These are phyloP conservation scores for Synergus gifuensis DNA, from an alignment of 2,888 invertebrate species.

Conservation along the genomic window DNA sequence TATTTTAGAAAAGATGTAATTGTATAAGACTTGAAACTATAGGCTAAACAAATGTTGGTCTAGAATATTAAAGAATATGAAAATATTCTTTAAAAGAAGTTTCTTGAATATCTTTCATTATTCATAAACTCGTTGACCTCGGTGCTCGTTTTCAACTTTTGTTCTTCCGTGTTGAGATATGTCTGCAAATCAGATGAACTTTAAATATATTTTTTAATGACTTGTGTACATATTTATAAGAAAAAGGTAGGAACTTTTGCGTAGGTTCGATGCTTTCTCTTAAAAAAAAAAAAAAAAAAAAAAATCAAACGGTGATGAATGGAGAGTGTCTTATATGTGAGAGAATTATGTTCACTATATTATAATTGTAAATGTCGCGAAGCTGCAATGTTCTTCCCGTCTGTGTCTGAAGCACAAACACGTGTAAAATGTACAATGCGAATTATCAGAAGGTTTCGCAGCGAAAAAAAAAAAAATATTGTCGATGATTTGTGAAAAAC, in stretches of 20 bases:
- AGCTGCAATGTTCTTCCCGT: constrained; percentile 22
- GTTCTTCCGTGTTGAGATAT: constrained; percentile 13
- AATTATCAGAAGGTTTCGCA: constrained; percentile 1
- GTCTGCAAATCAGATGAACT: constrained; percentile 30
- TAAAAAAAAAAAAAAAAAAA: constrained; percentile 34
- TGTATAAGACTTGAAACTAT: not conserved
- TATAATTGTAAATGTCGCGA: constrained; percentile 27
- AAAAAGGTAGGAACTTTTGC: constrained; percentile 24
- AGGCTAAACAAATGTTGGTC: not conserved
- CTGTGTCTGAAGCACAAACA: constrained; percentile 25
- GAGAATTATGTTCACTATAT: constrained; percentile 16
- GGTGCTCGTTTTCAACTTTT: constrained; percentile 24
- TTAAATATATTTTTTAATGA: constrained; percentile 38
- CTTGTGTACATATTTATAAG: constrained; percentile 34
- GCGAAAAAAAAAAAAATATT: not conserved
- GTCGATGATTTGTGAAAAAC: constrained; percentile 1
- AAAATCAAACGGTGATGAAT: constrained; percentile 24
- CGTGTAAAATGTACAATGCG: constrained; percentile 29
- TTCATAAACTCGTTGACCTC: constrained; percentile 9
- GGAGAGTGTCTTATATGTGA: constrained; percentile 4
- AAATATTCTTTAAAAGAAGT: constrained; percentile 6
- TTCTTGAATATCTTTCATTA: constrained; percentile 8
- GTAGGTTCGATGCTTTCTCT: constrained; percentile 32
- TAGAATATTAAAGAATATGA: not conserved
- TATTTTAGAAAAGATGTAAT: constrained; percentile 2